Evolutionary conservation across 2,113 vertebrate genomes (phyloP), one percentile per base, ranked within the genome.

Genomic region (Daubentonia madagascariensis): DNA sequence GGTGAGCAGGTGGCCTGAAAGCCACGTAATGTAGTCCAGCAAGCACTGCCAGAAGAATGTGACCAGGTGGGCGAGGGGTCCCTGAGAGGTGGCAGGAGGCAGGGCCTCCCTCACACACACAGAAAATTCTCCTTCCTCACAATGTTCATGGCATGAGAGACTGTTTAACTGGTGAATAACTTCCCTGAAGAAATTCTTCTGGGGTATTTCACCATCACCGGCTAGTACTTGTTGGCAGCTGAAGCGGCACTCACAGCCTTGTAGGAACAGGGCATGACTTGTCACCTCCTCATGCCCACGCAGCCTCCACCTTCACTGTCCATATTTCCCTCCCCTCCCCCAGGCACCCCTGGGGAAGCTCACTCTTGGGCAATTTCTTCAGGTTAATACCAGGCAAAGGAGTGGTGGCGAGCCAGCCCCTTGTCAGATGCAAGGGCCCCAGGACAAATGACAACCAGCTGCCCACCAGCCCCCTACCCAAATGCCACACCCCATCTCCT

Each of bases 181-280:
- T 99, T 98, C 98, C 98, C 98, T 98, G 98, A 98, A 98, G 98
- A 98, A 98, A 99, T 98, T 97, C 97, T 98, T 97, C 97, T 94
- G 93, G 89, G 97, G 94, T 92, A 91, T 99, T 99, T 98, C 98
- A 79, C 98, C 98, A 99, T 96, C 97, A 88, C 87, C 98, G 98
- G 98, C 98, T 98, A 98, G 96, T 98, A 98, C 98, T 98, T 98
- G 98, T 98, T 99, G 98, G 99, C 98, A 98, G 97, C 93, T 35
- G 89, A 92, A 97, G 97, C 97, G 88, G 96, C 97, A 98, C 98
- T 98, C 97, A 98, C 97, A 45, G 96, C 98, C 98, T 98, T 98
- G 98, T 98, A 94, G 78, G 95, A 96, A 89, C 97, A 97, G 97
- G 97, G 94, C 78, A 91, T 1, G 78, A 93, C 97, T 93, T 94